phyloP scores from a whole-genome alignment of 2,797 vertebrate species.

The Liparis tanakae region DNA sequence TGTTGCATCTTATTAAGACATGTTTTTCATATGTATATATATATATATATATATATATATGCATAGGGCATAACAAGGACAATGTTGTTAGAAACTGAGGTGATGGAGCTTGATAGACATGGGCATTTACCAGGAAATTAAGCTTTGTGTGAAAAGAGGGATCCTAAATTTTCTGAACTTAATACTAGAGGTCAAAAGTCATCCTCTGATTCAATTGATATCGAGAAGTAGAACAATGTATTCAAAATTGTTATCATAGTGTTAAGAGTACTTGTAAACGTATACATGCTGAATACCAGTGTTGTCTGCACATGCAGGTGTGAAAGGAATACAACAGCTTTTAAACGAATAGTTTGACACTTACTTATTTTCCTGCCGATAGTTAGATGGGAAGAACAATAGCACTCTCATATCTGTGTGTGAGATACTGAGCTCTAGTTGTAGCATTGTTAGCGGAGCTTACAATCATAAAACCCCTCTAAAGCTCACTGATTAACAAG shows the following conservation, averaged over 20 bases:
- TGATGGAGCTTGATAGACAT: neutral
- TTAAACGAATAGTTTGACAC: constrained; percentile 1
- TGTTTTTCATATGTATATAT: neutral
- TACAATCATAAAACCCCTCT: neutral
- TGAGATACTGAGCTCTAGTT: neutral
- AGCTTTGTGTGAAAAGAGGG: neutral
- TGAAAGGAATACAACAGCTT: neutral
- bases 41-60: too few relatives aligned
- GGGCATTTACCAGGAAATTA: neutral
- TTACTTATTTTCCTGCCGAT: neutral
- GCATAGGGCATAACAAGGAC: too few relatives aligned
- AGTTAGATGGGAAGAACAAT: constrained; percentile 1
- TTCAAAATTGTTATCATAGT: neutral
- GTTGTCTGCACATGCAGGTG: neutral
- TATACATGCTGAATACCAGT: neutral
- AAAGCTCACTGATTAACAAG: constrained; percentile 5
- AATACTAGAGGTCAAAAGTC: neutral
- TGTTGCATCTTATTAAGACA: neutral
- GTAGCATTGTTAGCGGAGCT: neutral
- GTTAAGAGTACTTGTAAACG: neutral
- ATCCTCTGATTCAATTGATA: neutral
- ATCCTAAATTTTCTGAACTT: neutral
- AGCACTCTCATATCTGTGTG: neutral
- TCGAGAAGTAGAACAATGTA: neutral
- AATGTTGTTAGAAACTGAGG: neutral